phyloP scores from a whole-genome alignment of 2,113 vertebrate genomes.

The Larimichthys crocea region DNA sequence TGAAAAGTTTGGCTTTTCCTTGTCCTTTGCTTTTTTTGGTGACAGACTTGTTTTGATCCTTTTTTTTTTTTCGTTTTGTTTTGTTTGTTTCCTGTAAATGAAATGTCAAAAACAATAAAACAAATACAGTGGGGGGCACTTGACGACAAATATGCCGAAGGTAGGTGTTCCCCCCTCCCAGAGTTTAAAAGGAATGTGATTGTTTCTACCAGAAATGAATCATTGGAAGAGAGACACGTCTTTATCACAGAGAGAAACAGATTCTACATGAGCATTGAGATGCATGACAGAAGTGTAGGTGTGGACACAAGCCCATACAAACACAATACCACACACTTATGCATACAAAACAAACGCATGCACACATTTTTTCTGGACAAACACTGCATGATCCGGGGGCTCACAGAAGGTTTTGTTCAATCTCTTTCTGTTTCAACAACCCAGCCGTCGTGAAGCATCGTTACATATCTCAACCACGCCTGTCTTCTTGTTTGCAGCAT shows the following conservation, averaged over 20 bases:
- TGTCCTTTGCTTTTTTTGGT: background rate
- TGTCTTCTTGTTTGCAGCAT: slow-evolving; percentile 38
- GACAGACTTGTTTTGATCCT: background rate
- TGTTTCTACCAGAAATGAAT: slow-evolving; percentile 13
- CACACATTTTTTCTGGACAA: slow-evolving; percentile 23
- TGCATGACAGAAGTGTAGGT: slow-evolving; percentile 47
- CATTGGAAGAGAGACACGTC: slow-evolving; percentile 1
- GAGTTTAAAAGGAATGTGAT: slow-evolving; percentile 29
- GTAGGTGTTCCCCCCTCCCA: background rate
- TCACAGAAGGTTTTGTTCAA: slow-evolving; percentile 19
- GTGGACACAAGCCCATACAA: slow-evolving; percentile 29
- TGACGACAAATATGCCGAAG: background rate
- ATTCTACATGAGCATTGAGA: slow-evolving; percentile 38
- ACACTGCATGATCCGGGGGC: slow-evolving; percentile 18
- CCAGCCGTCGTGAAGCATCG: slow-evolving; percentile 1
- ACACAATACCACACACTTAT: slow-evolving; percentile 29
- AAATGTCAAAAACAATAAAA: slow-evolving; percentile 20
- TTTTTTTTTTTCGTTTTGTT: background rate
- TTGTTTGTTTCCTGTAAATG: background rate
- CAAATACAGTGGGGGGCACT: background rate
- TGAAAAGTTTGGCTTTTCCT: slow-evolving; percentile 17
- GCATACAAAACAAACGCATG: slow-evolving; percentile 31
- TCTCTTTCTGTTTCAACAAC: slow-evolving; percentile 11
- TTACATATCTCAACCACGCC: slow-evolving; percentile 12
- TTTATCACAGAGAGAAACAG: slow-evolving; percentile 35